Conservation (phyloP, 2,888 invertebrate genomes). For the Xylocampa areola region DNA sequence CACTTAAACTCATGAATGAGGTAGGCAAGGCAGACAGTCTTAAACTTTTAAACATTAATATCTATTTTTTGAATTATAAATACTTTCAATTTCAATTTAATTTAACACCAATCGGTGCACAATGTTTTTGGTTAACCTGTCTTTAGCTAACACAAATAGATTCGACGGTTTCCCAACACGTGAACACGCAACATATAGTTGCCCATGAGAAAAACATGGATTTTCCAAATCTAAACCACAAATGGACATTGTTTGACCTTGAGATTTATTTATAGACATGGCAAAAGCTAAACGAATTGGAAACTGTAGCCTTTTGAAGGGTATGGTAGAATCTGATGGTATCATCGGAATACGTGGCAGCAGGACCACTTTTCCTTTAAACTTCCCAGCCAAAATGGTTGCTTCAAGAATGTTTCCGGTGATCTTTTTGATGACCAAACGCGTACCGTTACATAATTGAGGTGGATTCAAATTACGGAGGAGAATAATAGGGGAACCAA, state of each 20-base stretch:
- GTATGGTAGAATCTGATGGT: slow-evolving; percentile 63
- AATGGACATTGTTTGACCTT: slow-evolving; percentile 68
- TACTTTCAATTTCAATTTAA: no score
- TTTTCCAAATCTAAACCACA: slow-evolving; percentile 66
- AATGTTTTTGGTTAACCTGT: slow-evolving; percentile 58
- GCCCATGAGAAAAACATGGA: slow-evolving; percentile 67
- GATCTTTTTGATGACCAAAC: no score
- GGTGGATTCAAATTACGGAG: no score
- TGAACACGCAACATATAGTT: slow-evolving; percentile 68
- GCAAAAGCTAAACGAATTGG: slow-evolving; percentile 66
- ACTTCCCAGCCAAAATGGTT: slow-evolving; percentile 27
- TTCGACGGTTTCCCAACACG: slow-evolving; percentile 50
- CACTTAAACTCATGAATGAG: no score
- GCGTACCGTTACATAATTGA: no score
- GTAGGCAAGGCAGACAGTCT: no score
- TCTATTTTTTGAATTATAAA: no score
- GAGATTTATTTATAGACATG: slow-evolving; percentile 70
- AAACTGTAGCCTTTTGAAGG: slow-evolving; percentile 68
- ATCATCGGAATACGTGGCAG: slow-evolving; percentile 68
- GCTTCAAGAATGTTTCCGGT: slow-evolving; percentile 14
- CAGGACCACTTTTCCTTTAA: slow-evolving; percentile 54
- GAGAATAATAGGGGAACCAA: no score
- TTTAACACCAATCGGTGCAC: no score
- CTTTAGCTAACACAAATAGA: slow-evolving; percentile 55
- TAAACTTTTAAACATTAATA: no score